Evolutionary conservation across 2,113 vertebrate species (phyloP).

Genomic region (Ailurus styani): DNA sequence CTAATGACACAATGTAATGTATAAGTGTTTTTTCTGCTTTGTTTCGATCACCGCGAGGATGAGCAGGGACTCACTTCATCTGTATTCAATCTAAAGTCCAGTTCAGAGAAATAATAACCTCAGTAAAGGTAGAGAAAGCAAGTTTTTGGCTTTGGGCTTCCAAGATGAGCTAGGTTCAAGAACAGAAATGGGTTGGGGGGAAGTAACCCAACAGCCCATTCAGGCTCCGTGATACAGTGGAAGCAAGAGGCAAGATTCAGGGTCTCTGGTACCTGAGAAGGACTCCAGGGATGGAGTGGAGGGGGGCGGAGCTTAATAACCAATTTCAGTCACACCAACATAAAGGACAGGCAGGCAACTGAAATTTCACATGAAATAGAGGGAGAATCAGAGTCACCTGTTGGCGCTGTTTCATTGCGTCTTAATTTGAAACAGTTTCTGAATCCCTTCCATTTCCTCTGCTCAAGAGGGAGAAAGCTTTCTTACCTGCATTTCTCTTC

Average conservation of each 20-base stretch:
- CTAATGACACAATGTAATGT: neutral
- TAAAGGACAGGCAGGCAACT: neutral
- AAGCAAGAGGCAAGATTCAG: neutral
- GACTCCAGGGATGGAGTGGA: neutral
- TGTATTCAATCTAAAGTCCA: neutral
- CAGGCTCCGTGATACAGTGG: rapidly evolving
- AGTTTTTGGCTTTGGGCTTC: neutral
- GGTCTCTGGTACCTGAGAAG: no score
- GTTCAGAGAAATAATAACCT: neutral
- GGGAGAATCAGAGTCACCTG: neutral
- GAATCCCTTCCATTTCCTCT: neutral
- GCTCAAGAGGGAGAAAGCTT: neutral
- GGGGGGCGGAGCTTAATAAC: rapidly evolving
- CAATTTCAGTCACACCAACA: no score
- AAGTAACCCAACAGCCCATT: rapidly evolving
- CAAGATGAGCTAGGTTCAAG: neutral
- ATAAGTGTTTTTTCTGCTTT: neutral
- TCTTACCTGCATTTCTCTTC: neutral
- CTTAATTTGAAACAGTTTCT: neutral
- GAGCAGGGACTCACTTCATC: neutral
- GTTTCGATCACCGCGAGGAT: neutral
- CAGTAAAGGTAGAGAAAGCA: neutral
- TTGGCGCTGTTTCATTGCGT: neutral
- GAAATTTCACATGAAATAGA: neutral
- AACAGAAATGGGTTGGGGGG: no score